Evolutionary conservation across 1,140 invertebrate species (phyloP).

Genomic region (Harpegnathos saltator): DNA sequence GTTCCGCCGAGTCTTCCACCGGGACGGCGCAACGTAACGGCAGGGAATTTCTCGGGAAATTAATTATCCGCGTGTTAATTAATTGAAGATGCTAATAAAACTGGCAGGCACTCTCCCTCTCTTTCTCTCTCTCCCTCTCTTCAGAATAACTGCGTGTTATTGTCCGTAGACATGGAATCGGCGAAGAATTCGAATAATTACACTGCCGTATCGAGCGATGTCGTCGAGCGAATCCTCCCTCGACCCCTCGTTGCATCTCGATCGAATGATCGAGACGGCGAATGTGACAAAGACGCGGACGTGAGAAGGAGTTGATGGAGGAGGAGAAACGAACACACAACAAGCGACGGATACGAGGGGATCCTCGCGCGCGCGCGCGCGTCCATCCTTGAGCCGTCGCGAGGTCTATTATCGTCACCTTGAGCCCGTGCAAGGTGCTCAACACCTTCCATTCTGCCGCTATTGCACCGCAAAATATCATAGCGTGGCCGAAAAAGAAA

Average conservation of each 20-base stretch:
- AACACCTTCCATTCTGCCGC: background rate
- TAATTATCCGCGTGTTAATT: constrained; percentile 38
- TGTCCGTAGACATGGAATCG: constrained; percentile 4
- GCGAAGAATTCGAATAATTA: constrained; percentile 17
- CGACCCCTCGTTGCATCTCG: constrained; percentile 1
- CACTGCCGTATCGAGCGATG: constrained; percentile 14
- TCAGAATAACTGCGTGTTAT: constrained; percentile 40
- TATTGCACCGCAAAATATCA: constrained; percentile 61
- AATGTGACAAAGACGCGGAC: background rate
- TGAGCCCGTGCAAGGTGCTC: constrained; percentile 22
- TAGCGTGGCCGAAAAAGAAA: no score
- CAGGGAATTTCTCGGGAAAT: constrained; percentile 32
- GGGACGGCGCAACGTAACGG: no score
- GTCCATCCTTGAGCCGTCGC: background rate
- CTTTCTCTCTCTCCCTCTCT: no score
- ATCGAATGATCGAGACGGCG: constrained; percentile 9
- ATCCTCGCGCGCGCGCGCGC: no score
- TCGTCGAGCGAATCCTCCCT: constrained; percentile 23
- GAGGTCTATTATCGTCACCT: background rate
- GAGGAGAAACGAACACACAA: no score
- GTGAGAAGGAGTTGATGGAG: no score
- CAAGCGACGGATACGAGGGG: no score
- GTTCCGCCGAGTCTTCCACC: no score
- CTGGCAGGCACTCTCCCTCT: background rate
- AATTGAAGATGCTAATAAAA: constrained; percentile 25